phyloP scores from a whole-genome alignment of 2,888 invertebrate species.

The Orchestes rusci region DNA sequence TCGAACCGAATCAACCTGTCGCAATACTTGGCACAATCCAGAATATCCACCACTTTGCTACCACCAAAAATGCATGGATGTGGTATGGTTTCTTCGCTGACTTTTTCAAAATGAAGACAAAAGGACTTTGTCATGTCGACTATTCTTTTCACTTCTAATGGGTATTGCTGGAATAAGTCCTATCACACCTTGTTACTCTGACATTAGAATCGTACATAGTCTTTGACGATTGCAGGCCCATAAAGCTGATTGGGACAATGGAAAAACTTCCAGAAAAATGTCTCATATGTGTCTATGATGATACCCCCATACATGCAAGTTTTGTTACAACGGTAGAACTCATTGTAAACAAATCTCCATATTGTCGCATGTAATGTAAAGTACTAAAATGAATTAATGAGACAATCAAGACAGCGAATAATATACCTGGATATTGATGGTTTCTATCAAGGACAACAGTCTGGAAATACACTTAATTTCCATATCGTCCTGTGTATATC shows the following conservation, averaged over 20 bases:
- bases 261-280: constrained; percentile 33
- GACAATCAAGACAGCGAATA: not conserved
- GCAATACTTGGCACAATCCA: constrained; percentile 31
- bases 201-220: constrained; percentile 31
- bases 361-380: constrained; percentile 34
- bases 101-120: constrained; percentile 37
- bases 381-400: constrained; percentile 33
- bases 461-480: constrained; percentile 36
- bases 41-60: constrained; percentile 34
- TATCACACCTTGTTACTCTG: not conserved
- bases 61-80: constrained; percentile 29
- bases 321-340: constrained; percentile 29
- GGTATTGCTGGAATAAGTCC: constrained; percentile 30
- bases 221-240: constrained; percentile 31
- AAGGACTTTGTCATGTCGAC: constrained; percentile 35
- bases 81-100: constrained; percentile 30
- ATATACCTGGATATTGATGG: constrained; percentile 35
- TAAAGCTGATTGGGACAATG: constrained; percentile 34
- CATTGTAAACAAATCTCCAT: constrained; percentile 38
- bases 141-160: constrained; percentile 34
- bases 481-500: constrained; percentile 35
- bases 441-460: constrained; percentile 35
- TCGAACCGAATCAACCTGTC: constrained; percentile 28
- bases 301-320: constrained; percentile 37
- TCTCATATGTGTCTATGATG: constrained; percentile 33